Conservation (phyloP, 2,888 invertebrate genomes). For the Stramonita haemastoma region DNA sequence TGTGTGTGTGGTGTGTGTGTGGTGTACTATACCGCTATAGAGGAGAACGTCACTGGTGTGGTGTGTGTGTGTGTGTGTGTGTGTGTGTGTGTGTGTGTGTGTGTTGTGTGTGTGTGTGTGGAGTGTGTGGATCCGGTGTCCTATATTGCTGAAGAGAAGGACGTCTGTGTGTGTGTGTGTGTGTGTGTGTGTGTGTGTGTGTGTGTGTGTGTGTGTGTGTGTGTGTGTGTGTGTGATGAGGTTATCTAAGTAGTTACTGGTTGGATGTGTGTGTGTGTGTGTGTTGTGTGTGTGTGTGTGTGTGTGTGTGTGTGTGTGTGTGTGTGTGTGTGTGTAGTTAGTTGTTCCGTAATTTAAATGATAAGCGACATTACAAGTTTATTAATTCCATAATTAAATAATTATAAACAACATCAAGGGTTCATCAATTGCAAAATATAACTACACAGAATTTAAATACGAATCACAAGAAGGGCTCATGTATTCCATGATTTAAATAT, state of each 20-base stretch:
- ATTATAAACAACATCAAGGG: too few species aligned
- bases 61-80: too few species aligned
- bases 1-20: neutral
- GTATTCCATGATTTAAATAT: too few species aligned
- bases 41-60: too few species aligned
- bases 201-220: neutral
- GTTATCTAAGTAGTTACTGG: too few species aligned
- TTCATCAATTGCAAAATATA: too few species aligned
- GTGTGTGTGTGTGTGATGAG: slow-evolving; percentile 9
- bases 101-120: neutral
- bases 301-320: neutral
- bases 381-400: too few species aligned
- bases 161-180: neutral
- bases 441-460: too few species aligned
- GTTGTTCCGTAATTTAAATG: neutral
- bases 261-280: neutral
- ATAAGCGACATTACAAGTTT: too few species aligned
- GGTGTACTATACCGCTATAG: neutral
- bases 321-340: neutral
- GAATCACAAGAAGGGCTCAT: too few species aligned
- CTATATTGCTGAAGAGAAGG: neutral
- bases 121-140: neutral
- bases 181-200: neutral
- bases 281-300: neutral
- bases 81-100: too few species aligned